Evolutionary conservation across 1,140 invertebrate species (phyloP).

Genomic region (Lamellibrachia luymesi): DNA sequence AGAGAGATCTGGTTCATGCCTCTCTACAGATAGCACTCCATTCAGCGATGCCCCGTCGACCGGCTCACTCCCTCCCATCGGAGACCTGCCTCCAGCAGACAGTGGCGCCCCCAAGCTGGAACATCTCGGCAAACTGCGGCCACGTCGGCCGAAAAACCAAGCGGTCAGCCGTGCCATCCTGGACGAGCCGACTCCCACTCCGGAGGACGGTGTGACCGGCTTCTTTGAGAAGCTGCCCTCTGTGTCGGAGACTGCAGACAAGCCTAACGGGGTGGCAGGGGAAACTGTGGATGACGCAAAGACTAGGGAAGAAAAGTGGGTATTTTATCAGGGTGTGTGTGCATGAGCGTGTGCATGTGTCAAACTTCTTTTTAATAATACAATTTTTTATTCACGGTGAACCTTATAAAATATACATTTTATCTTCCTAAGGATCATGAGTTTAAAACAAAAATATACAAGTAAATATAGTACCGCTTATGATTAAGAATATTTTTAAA

Average conservation of each 20-base stretch:
- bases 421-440: too few species aligned
- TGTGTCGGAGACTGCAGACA: neutral
- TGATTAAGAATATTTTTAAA: too few species aligned
- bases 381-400: too few species aligned
- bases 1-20: neutral
- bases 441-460: too few species aligned
- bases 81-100: neutral
- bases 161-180: neutral
- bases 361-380: too few species aligned
- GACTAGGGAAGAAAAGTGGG: neutral
- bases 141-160: neutral
- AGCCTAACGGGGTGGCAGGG: neutral
- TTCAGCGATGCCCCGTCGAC: neutral
- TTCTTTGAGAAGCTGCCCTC: neutral
- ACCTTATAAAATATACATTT: too few species aligned
- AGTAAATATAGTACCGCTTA: too few species aligned
- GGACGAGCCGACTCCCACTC: neutral
- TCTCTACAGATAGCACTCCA: neutral
- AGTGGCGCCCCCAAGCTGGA: conserved; percentile 2
- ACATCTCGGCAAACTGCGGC: conserved; percentile 11
- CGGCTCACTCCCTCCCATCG: conserved; percentile 8
- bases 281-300: neutral
- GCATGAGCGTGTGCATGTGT: too few species aligned
- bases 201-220: neutral
- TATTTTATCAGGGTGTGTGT: neutral